Evolutionary conservation across 2,113 vertebrate genomes (phyloP).

Genomic region (Anarhynchus alexandrinus): DNA sequence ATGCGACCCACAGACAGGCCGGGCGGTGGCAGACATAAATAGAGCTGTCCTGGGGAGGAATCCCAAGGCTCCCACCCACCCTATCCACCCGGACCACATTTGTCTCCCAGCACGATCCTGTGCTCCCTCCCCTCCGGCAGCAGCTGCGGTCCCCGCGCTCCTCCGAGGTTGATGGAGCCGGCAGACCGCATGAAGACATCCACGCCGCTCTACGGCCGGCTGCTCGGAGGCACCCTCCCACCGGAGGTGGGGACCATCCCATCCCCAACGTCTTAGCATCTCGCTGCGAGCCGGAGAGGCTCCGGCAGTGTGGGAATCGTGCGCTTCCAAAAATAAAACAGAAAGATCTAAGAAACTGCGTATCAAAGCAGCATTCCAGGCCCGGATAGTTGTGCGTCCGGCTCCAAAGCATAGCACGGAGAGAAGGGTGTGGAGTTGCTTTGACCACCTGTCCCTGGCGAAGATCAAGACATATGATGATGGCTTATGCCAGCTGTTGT

Average conservation of each 20-base stretch:
- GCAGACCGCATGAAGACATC: neutral
- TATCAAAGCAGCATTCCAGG: conserved; percentile 36
- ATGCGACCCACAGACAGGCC: neutral
- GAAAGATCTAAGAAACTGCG: conserved; percentile 7
- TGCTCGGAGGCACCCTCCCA: neutral
- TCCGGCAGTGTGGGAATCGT: neutral
- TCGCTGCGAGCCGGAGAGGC: neutral
- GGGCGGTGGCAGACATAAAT: neutral
- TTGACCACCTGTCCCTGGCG: conserved; percentile 62
- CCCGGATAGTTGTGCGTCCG: neutral
- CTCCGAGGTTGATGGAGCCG: neutral
- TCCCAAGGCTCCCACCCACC: conserved; percentile 43
- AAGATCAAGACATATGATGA: conserved; percentile 62
- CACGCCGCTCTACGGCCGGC: neutral
- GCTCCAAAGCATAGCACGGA: neutral
- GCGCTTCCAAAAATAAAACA: conserved; percentile 30
- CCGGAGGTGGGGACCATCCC: neutral
- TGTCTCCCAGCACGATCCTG: conserved; percentile 46
- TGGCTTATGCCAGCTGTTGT: conserved; percentile 66
- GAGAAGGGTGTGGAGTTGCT: neutral
- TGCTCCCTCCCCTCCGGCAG: neutral
- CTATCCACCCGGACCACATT: conserved; percentile 43
- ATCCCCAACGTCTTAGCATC: neutral
- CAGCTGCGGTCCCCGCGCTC: conserved; percentile 40
- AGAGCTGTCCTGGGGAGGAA: conserved; percentile 24